phyloP scores from a whole-genome alignment of 1,140 invertebrate species.

The Zaprionus davidi region DNA sequence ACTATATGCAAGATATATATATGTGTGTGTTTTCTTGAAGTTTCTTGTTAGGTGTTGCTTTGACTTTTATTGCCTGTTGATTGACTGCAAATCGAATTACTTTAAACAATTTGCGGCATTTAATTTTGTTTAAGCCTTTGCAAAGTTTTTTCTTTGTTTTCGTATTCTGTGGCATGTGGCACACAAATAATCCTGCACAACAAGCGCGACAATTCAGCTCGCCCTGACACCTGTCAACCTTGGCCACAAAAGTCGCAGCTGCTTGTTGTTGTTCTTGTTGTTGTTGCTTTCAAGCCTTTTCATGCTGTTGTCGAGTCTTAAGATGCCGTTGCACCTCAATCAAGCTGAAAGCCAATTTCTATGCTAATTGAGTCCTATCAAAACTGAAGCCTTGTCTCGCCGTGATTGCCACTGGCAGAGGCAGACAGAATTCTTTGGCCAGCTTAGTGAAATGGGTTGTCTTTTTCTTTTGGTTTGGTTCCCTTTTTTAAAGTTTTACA shows the following conservation, averaged over 20 bases:
- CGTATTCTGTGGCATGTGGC: slow-evolving; percentile 22
- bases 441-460: slow-evolving; percentile 33
- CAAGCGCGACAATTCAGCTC: slow-evolving; percentile 41
- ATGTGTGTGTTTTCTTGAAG: slow-evolving; percentile 1
- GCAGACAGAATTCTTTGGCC: not conserved
- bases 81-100: slow-evolving; percentile 72
- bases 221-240: slow-evolving; percentile 52
- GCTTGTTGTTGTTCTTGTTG: not conserved
- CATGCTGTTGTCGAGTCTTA: slow-evolving; percentile 5
- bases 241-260: slow-evolving; percentile 7
- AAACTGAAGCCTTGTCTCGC: slow-evolving; percentile 14
- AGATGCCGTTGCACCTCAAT: slow-evolving; percentile 51
- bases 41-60: slow-evolving; percentile 21
- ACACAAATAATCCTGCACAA: slow-evolving; percentile 47
- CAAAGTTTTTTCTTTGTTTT: slow-evolving; percentile 32
- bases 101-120: slow-evolving; percentile 70
- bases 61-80: slow-evolving; percentile 57
- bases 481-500: not conserved
- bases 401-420: slow-evolving; percentile 42
- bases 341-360: slow-evolving; percentile 70
- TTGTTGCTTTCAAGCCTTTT: not conserved
- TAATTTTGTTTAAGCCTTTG: slow-evolving; percentile 54
- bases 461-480: not conserved
- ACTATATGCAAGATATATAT: not conserved
- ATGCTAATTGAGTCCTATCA: slow-evolving; percentile 70